Evolutionary conservation across 2,113 vertebrate species (phyloP).

Genomic region (Phylloscopus trochiloides): DNA sequence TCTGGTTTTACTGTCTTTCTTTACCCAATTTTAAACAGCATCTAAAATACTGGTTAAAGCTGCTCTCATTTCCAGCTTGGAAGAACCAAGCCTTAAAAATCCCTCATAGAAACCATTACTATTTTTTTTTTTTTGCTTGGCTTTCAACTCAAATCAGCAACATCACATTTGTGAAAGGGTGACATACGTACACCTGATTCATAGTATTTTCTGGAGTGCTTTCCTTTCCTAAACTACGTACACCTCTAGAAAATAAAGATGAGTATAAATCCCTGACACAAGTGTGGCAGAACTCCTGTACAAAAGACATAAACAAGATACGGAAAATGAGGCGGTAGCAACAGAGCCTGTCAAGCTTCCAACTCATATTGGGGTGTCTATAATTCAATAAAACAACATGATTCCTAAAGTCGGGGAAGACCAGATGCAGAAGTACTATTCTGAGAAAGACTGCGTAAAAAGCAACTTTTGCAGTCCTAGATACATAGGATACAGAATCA

Average conservation of each 20-base stretch:
- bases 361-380: neutral
- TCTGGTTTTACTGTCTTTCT: neutral
- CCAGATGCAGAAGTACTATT: neutral
- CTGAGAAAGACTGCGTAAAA: neutral
- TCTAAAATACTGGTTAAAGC: neutral
- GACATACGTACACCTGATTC: neutral
- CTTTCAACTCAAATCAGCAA: neutral
- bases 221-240: neutral
- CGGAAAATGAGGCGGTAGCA: neutral
- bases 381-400: neutral
- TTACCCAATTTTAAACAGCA: neutral
- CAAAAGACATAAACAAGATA: neutral
- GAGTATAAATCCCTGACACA: neutral
- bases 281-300: neutral
- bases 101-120: fast-evolving
- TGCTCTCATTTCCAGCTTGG: neutral
- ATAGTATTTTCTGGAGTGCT: neutral
- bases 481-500: neutral
- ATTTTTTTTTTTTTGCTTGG: neutral
- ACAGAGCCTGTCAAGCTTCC: neutral
- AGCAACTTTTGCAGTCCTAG: neutral
- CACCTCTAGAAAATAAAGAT: neutral
- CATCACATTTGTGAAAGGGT: neutral
- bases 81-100: neutral
- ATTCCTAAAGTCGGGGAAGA: neutral